These are phyloP conservation scores for Ommatoiulus sabulosus DNA, from an alignment of 2,888 invertebrate species.

Conservation along the genomic window DNA sequence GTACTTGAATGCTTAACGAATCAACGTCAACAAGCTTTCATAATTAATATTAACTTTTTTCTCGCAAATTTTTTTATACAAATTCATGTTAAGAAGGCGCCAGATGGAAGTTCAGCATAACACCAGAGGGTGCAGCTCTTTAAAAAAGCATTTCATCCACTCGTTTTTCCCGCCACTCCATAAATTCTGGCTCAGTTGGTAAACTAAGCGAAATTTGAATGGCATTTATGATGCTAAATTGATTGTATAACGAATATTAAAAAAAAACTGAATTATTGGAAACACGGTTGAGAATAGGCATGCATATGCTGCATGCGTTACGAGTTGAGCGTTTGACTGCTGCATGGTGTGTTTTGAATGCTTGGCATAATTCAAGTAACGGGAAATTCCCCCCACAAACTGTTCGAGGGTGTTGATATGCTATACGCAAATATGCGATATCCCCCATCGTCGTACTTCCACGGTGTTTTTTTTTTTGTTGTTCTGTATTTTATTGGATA, in stretches of 20 bases:
- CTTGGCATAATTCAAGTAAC: neutral
- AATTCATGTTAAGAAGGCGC: neutral
- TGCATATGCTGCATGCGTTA: neutral
- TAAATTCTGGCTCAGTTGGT: slow-evolving; percentile 23
- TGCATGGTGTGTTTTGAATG: neutral
- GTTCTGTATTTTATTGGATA: slow-evolving; percentile 4
- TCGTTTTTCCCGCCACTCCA: neutral
- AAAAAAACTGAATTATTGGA: slow-evolving; percentile 26
- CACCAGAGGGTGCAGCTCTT: neutral
- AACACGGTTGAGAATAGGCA: neutral
- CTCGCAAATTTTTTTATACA: neutral
- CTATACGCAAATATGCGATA: slow-evolving; percentile 7
- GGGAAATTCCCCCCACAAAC: neutral
- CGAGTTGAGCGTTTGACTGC: neutral
- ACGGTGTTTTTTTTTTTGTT: neutral
- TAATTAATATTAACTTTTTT: neutral
- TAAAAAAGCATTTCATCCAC: neutral
- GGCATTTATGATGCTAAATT: slow-evolving; percentile 51
- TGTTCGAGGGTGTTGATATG: neutral
- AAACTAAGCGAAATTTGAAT: slow-evolving; percentile 51
- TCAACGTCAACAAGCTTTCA: neutral
- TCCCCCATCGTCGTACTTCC: neutral
- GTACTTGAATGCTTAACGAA: neutral
- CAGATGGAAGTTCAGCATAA: neutral
- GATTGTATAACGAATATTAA: slow-evolving; percentile 45